phyloP scores from a whole-genome alignment of 2,888 invertebrate species.

The Aphidoletes aphidimyza region DNA sequence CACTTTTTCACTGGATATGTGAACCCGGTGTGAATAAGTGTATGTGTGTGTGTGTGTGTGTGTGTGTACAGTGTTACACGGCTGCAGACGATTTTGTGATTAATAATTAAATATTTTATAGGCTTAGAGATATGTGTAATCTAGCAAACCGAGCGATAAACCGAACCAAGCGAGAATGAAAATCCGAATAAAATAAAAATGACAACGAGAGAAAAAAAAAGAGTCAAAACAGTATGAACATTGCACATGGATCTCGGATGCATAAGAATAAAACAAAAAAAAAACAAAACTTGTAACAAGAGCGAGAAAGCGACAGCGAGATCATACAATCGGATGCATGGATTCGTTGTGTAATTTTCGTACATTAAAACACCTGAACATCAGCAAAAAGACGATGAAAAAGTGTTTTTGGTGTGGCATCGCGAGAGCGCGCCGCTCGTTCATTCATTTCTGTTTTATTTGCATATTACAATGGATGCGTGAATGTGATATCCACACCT shows the following conservation, averaged over 20 bases:
- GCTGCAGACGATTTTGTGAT: conserved; percentile 36
- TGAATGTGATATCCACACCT: conserved; percentile 43
- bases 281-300: neutral
- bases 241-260: no score
- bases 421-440: neutral
- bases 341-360: neutral
- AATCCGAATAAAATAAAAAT: neutral
- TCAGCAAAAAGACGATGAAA: conserved; percentile 34
- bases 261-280: neutral
- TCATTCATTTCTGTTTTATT: conserved; percentile 14
- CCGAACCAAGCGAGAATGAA: neutral
- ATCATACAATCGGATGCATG: neutral
- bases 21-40: neutral
- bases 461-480: conserved; percentile 51
- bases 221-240: neutral
- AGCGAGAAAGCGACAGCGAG: neutral
- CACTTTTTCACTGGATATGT: no score
- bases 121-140: conserved; percentile 42
- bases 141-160: conserved; percentile 9
- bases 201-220: neutral
- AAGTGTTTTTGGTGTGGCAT: neutral
- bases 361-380: conserved; percentile 11
- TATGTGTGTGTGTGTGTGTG: neutral
- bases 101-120: conserved; percentile 51
- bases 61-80: no score